Conservation (phyloP, 2,888 invertebrate genomes). For the Callinectes sapidus region DNA sequence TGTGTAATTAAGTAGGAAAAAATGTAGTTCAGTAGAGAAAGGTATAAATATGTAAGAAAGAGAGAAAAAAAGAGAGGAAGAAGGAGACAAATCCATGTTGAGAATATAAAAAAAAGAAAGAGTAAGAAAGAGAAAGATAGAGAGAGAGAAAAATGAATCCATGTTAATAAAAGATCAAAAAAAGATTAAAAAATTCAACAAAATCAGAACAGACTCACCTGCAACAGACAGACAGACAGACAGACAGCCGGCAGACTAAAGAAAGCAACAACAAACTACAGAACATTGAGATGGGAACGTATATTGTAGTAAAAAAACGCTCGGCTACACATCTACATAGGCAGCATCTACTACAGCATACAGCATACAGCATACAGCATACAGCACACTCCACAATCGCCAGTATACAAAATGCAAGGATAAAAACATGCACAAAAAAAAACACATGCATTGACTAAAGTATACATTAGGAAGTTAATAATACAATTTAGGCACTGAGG, state of each 20-base stretch:
- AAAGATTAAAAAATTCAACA: neutral
- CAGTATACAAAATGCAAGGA: too few relatives aligned
- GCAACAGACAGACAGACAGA: too few relatives aligned
- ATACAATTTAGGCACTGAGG: neutral
- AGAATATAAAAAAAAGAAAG: neutral
- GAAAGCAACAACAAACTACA: conserved; percentile 11
- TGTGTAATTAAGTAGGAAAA: too few relatives aligned
- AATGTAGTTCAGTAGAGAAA: too few relatives aligned
- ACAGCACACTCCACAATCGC: too few relatives aligned
- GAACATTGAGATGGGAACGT: neutral
- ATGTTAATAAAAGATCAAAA: neutral
- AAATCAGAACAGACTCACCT: neutral
- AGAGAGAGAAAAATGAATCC: neutral
- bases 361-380: neutral
- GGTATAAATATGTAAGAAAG: neutral
- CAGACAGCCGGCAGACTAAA: neutral
- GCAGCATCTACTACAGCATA: neutral
- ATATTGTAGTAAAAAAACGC: too few relatives aligned
- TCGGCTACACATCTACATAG: neutral
- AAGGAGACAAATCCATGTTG: neutral
- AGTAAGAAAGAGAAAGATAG: neutral
- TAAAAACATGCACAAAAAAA: too few relatives aligned
- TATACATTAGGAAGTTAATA: too few relatives aligned
- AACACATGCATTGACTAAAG: too few relatives aligned
- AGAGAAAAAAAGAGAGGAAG: neutral